Evolutionary conservation across 2,888 invertebrate genomes (phyloP).

Genomic region (Clepsis dumicolana): DNA sequence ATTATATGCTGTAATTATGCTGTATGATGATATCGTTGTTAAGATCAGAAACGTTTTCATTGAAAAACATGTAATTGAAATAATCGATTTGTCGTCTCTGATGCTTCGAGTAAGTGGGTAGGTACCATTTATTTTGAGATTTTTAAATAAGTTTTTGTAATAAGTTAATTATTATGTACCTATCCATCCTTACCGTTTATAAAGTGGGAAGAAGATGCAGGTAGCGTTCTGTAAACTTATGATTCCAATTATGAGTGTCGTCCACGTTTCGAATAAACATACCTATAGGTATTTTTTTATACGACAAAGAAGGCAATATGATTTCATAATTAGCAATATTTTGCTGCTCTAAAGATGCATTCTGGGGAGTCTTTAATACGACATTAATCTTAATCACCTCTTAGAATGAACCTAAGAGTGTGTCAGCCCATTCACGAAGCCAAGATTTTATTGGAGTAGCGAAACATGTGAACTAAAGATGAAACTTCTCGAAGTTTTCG

Average conservation of each 20-base stretch:
- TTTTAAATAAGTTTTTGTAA: neutral
- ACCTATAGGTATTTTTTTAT: too few species aligned
- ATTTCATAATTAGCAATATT: neutral
- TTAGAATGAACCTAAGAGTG: too few species aligned
- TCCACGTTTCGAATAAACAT: neutral
- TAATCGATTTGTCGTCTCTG: neutral
- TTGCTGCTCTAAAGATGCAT: neutral
- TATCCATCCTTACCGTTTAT: too few species aligned
- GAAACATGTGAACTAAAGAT: neutral
- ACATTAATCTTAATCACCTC: neutral
- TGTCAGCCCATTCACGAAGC: neutral
- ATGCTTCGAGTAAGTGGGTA: neutral
- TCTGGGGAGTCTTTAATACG: neutral
- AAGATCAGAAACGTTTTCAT: neutral
- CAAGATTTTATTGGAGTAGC: neutral
- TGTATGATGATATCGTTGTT: neutral
- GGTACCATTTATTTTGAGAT: neutral
- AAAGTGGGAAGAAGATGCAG: neutral
- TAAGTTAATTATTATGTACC: neutral
- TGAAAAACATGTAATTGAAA: neutral
- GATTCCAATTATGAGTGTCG: neutral
- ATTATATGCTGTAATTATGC: neutral
- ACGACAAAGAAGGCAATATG: too few species aligned
- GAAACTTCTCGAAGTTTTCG: neutral
- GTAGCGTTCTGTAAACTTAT: neutral